Conservation (phyloP, 2,888 invertebrate genomes). For the Sphecodes monilicornis region DNA sequence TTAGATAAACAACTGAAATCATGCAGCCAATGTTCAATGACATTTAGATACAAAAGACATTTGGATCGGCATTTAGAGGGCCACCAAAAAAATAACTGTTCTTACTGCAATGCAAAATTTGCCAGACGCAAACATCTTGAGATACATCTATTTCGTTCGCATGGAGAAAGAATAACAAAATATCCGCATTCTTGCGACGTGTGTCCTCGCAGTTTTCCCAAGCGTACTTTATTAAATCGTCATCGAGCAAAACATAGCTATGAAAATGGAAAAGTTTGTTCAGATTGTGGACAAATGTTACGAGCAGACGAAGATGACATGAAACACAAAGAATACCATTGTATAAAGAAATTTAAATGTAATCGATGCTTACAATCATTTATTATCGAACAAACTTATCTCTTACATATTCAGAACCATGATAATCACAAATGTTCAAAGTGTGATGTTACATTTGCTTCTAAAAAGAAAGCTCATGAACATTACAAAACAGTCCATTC, state of each 20-base stretch:
- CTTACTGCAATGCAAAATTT: constrained; percentile 79
- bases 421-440: constrained; percentile 80
- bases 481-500: constrained; percentile 70
- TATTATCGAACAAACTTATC: constrained; percentile 78
- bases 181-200: constrained; percentile 73
- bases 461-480: constrained; percentile 75
- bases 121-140: constrained; percentile 79
- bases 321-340: constrained; percentile 76
- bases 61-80: constrained; percentile 80
- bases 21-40: constrained; percentile 77
- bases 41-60: constrained; percentile 79
- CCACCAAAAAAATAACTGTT: constrained; percentile 81
- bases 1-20: constrained; percentile 59
- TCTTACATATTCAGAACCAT: constrained; percentile 80
- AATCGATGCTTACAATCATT: constrained; percentile 79
- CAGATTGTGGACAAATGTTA: constrained; percentile 79
- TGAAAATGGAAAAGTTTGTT: constrained; percentile 78
- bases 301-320: constrained; percentile 71
- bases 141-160: constrained; percentile 78
- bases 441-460: constrained; percentile 79
- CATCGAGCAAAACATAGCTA: constrained; percentile 79
- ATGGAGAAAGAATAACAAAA: constrained; percentile 73
- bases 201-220: constrained; percentile 74
- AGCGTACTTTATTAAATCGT: constrained; percentile 74
- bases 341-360: constrained; percentile 77